Base-by-base conservation (phyloP, 2,797 vertebrate genomes). In the Lacerta agilis region DNA sequence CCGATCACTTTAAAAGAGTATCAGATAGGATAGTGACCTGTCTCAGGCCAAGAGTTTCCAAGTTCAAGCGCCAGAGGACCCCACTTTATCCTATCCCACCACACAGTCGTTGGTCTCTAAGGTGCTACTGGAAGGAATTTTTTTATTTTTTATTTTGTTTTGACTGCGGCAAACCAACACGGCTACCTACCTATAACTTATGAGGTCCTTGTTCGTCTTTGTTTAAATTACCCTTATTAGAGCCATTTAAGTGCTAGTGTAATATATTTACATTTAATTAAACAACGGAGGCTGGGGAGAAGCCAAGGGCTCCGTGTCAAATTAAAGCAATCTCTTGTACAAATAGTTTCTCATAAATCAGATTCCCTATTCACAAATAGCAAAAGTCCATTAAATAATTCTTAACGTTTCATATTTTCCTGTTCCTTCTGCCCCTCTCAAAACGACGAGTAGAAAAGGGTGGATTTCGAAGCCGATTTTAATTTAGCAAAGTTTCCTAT, bases 331-430 rank as follows among this genome's bases (percentile, higher is more conserved):
- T 66, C 86, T 85, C 89, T 79, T 89, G 41, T 86, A 75, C 55
- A 90, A 94, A 89, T 87, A 93, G 86, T 87, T 89, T 87, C 88
- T 92, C 88, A 89, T 93, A 91, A 92, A 95, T 93, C 92, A 92
- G 85, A 85, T 89, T 61, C 58, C 66, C 86, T 64, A 88, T 88
- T 86, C 90, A 90, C 75, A 92, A 87, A 82, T 4, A 93, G 86
- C 85, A 90, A 33, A 82, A 87, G 90, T 64, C 95, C 94, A 95
- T 94, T 95, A 90, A 93, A 95, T 89, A 91, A 93, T 95, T 94
- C 88, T 92, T 72, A 72, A 11, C 2, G 86, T 79, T 88, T 86
- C 58, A 86, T 89, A 25, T 89, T 88, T 88, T 90, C 2, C 55
- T 86, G 36, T 55, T 25, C 20, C 2, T 79, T 87, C 20, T 23